Conservation (phyloP, 2,113 vertebrate genomes). For the Micromys minutus region DNA sequence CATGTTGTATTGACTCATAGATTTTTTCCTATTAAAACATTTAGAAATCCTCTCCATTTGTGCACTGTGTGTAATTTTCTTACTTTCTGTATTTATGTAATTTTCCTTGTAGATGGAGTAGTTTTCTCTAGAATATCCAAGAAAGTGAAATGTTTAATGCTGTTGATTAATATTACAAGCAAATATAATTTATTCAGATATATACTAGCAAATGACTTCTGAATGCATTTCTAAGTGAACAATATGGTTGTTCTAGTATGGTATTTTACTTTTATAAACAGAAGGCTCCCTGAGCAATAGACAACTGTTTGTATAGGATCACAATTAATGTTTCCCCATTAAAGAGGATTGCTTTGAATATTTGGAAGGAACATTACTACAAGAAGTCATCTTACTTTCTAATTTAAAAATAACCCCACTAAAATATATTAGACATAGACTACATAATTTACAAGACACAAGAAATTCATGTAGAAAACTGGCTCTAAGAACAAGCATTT, state of each 20-base stretch:
- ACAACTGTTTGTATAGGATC: slow-evolving; percentile 59
- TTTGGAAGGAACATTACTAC: background rate
- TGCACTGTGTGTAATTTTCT: slow-evolving; percentile 52
- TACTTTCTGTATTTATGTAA: slow-evolving; percentile 35
- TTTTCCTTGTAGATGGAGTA: slow-evolving; percentile 36
- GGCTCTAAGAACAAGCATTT: background rate
- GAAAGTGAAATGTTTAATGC: slow-evolving; percentile 61
- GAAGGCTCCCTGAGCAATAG: background rate
- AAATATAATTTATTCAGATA: slow-evolving; percentile 63
- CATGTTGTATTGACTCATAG: slow-evolving; percentile 10
- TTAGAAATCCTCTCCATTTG: slow-evolving; percentile 53
- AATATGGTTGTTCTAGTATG: slow-evolving; percentile 14
- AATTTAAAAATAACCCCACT: slow-evolving; percentile 40
- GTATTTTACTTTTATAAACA: slow-evolving; percentile 62
- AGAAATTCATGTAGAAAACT: background rate
- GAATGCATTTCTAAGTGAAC: slow-evolving; percentile 48
- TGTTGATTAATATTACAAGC: slow-evolving; percentile 58
- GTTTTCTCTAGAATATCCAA: slow-evolving; percentile 21
- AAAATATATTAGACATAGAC: background rate
- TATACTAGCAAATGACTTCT: background rate
- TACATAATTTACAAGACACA: background rate
- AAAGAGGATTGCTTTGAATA: slow-evolving; percentile 44
- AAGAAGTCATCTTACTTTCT: slow-evolving; percentile 18
- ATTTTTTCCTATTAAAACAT: slow-evolving; percentile 57
- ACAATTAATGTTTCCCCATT: slow-evolving; percentile 63